Conservation (phyloP, 2,888 invertebrate species). For the Microchrysa polita region DNA sequence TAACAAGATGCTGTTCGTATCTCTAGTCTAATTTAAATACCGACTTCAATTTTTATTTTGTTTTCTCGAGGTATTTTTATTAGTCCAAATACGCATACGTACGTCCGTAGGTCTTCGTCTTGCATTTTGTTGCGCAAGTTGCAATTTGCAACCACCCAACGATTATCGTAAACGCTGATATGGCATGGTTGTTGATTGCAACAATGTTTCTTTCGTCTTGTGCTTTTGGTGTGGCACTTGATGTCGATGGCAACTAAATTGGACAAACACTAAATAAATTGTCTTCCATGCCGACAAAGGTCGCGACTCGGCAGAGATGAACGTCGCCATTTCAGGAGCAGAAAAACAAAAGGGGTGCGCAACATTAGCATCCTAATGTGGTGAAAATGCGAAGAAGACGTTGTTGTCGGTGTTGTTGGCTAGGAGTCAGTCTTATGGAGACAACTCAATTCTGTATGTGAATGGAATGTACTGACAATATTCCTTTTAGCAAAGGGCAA, state of each 20-base stretch:
- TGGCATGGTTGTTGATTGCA: background rate
- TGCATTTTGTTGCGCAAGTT: too few relatives aligned
- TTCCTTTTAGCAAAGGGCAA: background rate
- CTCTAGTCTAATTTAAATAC: slow-evolving; percentile 39
- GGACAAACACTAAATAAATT: slow-evolving; percentile 45
- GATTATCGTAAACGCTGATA: slow-evolving; percentile 18
- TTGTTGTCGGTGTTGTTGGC: background rate
- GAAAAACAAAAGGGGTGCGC: slow-evolving; percentile 16
- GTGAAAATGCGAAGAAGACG: too few relatives aligned
- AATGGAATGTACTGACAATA: slow-evolving; percentile 8
- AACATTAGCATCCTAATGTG: slow-evolving; percentile 34
- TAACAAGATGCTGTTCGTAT: background rate
- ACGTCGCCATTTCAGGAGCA: slow-evolving; percentile 26
- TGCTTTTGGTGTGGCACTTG: slow-evolving; percentile 14
- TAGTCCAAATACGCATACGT: slow-evolving; percentile 36
- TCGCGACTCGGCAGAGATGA: slow-evolving; percentile 43
- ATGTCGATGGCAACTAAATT: slow-evolving; percentile 36
- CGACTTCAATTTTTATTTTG: slow-evolving; percentile 34
- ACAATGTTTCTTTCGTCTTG: background rate
- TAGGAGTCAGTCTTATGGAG: slow-evolving; percentile 25
- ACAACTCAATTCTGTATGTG: slow-evolving; percentile 35
- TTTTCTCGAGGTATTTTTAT: slow-evolving; percentile 39
- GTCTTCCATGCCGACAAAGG: slow-evolving; percentile 39
- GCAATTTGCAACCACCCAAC: slow-evolving; percentile 33
- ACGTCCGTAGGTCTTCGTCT: too few relatives aligned